These are phyloP conservation scores for Micoletzkya japonica DNA, from an alignment of 2,888 invertebrate genomes.

Conservation along the genomic window DNA sequence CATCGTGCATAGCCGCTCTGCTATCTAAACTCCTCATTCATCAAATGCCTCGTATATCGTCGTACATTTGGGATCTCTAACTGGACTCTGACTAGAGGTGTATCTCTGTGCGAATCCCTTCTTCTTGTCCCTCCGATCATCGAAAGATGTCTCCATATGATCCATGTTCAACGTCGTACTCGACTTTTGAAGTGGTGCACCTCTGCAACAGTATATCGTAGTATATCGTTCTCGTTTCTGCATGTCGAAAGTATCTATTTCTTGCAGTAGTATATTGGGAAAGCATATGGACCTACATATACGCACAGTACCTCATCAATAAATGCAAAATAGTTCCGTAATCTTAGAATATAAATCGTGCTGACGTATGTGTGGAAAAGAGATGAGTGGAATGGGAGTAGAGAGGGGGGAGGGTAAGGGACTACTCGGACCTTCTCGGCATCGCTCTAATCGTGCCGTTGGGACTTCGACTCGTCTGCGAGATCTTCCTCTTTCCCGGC, in stretches of 20 bases:
- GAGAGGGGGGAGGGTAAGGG: too few species aligned
- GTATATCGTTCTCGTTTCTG: background rate
- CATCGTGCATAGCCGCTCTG: constrained; percentile 19
- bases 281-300: too few species aligned
- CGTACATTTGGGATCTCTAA: constrained; percentile 44
- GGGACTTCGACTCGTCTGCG: constrained; percentile 41
- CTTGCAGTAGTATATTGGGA: too few species aligned
- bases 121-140: constrained; percentile 33
- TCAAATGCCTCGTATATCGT: background rate
- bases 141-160: constrained; percentile 38
- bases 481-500: constrained; percentile 50
- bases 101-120: constrained; percentile 37
- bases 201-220: background rate
- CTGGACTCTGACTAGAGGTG: constrained; percentile 46
- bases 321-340: background rate
- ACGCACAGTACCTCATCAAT: too few species aligned
- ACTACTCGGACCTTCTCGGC: constrained; percentile 43
- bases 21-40: background rate
- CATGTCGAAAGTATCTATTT: background rate
- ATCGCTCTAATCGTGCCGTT: constrained; percentile 45
- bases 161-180: constrained; percentile 50
- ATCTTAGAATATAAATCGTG: too few species aligned
- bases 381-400: too few species aligned
- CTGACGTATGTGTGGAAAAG: too few species aligned
- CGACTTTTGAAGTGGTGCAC: constrained; percentile 43